These are phyloP conservation scores for Iphiclides podalirius DNA, from an alignment of 2,888 invertebrate genomes.

Conservation along the genomic window DNA sequence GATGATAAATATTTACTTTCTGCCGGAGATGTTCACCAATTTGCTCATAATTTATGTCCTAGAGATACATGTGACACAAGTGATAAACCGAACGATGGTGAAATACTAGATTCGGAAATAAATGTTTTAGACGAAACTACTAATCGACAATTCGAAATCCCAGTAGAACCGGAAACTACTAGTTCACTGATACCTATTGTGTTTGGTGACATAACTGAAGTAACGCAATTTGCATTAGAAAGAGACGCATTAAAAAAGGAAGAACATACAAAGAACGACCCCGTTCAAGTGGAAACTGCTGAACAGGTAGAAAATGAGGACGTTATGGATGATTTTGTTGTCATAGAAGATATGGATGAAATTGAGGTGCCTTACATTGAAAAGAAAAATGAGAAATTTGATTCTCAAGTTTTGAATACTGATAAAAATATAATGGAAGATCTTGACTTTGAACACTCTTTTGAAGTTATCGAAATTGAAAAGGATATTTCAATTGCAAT, in stretches of 20 bases:
- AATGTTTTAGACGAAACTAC: constrained; percentile 36
- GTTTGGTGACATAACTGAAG: constrained; percentile 45
- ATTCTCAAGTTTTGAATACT: neutral
- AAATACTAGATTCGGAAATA: neutral
- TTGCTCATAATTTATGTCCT: no score
- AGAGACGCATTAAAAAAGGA: constrained; percentile 21
- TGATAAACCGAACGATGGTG: neutral
- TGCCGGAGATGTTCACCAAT: neutral
- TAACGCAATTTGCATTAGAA: constrained; percentile 2
- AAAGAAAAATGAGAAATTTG: neutral
- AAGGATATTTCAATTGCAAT: constrained; percentile 15
- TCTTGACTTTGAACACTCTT: constrained; percentile 17
- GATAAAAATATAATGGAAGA: constrained; percentile 7
- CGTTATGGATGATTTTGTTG: constrained; percentile 10
- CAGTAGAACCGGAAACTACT: neutral
- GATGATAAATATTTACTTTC: neutral
- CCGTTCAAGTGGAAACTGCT: neutral
- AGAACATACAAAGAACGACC: no score
- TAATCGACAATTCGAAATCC: constrained; percentile 33
- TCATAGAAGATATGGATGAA: constrained; percentile 6
- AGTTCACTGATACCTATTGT: constrained; percentile 49
- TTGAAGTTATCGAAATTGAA: constrained; percentile 20
- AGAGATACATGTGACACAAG: neutral
- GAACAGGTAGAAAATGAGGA: constrained; percentile 1
- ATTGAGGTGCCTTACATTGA: constrained; percentile 2